These are phyloP conservation scores for Hirundo rustica DNA, from an alignment of 2,797 vertebrate genomes.

Conservation along the genomic window DNA sequence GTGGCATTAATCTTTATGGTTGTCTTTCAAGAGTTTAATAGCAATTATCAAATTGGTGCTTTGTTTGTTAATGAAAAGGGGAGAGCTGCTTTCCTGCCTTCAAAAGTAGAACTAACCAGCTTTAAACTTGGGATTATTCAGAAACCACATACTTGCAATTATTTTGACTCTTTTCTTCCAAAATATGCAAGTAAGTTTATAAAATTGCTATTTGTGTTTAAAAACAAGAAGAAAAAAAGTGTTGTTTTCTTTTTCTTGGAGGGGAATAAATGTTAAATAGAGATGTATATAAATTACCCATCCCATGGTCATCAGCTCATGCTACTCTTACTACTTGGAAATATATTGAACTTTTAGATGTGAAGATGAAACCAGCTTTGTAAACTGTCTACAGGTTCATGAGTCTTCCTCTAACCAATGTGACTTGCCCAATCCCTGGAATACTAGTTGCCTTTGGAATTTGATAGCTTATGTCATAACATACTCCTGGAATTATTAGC, in stretches of 20 bases:
- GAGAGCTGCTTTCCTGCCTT: constrained; percentile 7
- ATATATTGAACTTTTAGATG: background rate
- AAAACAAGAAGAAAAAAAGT: background rate
- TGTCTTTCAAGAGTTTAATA: constrained; percentile 26
- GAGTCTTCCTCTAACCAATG: background rate
- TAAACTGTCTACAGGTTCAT: background rate
- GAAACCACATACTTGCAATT: background rate
- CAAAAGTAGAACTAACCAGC: background rate
- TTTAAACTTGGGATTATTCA: background rate
- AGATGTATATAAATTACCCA: background rate
- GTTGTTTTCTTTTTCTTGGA: background rate
- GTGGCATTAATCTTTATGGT: background rate
- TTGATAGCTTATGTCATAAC: background rate
- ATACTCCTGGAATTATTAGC: background rate
- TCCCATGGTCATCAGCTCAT: background rate
- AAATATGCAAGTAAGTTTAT: background rate
- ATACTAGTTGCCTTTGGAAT: background rate
- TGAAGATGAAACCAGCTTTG: background rate
- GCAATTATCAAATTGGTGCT: background rate
- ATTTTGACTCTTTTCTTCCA: background rate
- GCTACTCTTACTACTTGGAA: background rate
- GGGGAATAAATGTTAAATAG: background rate
- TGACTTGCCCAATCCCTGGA: background rate
- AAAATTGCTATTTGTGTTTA: background rate
- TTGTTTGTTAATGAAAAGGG: background rate